Evolutionary conservation across 2,797 vertebrate species (phyloP), one percentile per base, ranked within the genome.

Genomic region (Myotis findleyi): DNA sequence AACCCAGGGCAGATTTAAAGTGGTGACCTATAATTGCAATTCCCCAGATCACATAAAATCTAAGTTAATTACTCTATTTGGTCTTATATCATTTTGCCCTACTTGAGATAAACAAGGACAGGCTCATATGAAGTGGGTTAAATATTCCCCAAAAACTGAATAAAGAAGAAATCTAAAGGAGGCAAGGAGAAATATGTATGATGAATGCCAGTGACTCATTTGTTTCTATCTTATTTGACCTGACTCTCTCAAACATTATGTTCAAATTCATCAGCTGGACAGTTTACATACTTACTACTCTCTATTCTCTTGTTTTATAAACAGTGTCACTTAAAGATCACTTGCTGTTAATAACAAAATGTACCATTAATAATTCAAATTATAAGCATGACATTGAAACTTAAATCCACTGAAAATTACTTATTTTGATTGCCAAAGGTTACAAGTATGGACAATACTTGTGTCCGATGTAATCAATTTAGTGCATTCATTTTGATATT

Each of bases 11-110:
- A 82, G 87, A 95, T 73, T 88, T 89, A 94, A 88, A 88, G 82
- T 57, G 16, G 44, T 92, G 84, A 86, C 41, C 25, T 91, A 68
- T 84, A 89, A 87, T 25, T 81, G 66, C n/a, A 92, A 20, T 83
- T 95, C 75, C 87, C 59, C 80, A 91, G 83, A 73, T 94, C 88
- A 92, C 80, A 71, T 47, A 86, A 94, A 84, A 13, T 94, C 64
- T 92, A 93, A 90, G 64, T 47, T 93, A 96, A 94, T 86, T 93
- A 80, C 79, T 92, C 44, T 88, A 59, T 83, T 93, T 94, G 72
- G 38, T 88, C 47, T 80, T 94, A 33, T 41, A 84, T 69, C 27
- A 47, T 64, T 87, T 36, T 95, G 68, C 33, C 66, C 68, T 88
- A 75, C 71, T 84, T 79, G 69, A 86, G 49, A 87, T 73, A 81